Evolutionary conservation across 2,888 invertebrate genomes (phyloP), one percentile per base, ranked within the genome.

Genomic region (Nomada lathburiana): DNA sequence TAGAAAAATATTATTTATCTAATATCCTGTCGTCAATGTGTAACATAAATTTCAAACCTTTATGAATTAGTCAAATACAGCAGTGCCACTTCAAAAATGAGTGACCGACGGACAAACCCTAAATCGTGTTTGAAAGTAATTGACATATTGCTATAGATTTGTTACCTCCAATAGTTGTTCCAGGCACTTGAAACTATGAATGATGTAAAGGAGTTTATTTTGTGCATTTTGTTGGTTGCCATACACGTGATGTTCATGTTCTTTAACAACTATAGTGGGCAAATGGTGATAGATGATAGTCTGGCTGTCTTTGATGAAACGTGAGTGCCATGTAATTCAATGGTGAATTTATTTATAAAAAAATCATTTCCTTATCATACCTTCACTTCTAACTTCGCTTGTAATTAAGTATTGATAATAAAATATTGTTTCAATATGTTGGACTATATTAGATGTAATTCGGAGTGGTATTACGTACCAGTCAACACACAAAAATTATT

Each of bases 401-500:
- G 13, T 16, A 47, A 13, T 13, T 47, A 47, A 5, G 36, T 7
- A 36, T 36, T 36, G 7, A 7, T 36, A 16, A 16, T 4, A 59
- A 23, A 18, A 57, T 16, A 57, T 16, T 47, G 13, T 50, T 18
- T 16, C 16, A 44, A 23, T 16, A n/a, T 63, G 29, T 42, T 20
- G 16, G 18, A 60, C 36, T 11, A 70, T 67, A 29, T 23, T n/a
- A 82, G 82, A 64, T 84, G 70, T 53, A 62, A 84, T 26, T 68
- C 79, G 2, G 29, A 55, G 0, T 84, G 84, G 84, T 64, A 84
- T 29, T 1, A 23, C 2, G 42, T 47, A 3, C 73, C 83, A 1
- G 20, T 67, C 10, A 69, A 36, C 0, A 42, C 57, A 20, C 82
- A 79, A 16, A 84, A 82, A 53, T 62, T 73, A 4, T 26, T 84